A percentile compares a stretch with the other conserved stretches of the same genome.
Conservation (phyloP, 2,888 invertebrate species). For the Poecilus cupreus region DNA sequence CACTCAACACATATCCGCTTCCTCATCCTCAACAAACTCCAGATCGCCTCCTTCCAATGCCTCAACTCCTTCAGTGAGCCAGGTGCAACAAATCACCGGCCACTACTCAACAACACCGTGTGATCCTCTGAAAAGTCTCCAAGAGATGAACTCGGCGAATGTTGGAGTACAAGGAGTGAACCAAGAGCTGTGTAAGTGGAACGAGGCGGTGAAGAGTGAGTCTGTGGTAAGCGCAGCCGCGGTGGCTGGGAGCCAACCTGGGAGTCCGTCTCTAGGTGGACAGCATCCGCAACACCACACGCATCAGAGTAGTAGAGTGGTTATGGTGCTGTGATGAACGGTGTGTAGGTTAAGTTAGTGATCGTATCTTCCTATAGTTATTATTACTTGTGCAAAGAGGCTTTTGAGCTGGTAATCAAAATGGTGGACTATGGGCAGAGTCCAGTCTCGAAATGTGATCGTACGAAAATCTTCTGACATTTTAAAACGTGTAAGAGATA, state of each 20-base stretch:
- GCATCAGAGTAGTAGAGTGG: conserved; percentile 72
- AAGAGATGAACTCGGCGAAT: conserved; percentile 68
- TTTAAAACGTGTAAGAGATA: too few species aligned
- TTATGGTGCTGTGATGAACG: conserved; percentile 73
- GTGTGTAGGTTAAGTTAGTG: conserved; percentile 21
- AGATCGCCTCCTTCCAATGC: conserved; percentile 65
- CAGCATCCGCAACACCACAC: conserved; percentile 68
- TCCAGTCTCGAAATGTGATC: not conserved
- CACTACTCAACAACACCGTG: conserved; percentile 63
- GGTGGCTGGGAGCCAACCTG: conserved; percentile 62
- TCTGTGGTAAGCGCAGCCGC: conserved; percentile 66
- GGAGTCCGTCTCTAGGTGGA: conserved; percentile 69
- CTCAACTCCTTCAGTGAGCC: conserved; percentile 66
- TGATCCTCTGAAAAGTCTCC: conserved; percentile 68
- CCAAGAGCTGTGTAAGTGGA: conserved; percentile 70
- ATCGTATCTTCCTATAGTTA: conserved; percentile 51
- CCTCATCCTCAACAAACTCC: conserved; percentile 51
- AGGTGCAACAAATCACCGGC: not conserved
- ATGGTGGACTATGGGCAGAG: not conserved
- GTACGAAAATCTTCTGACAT: not conserved
- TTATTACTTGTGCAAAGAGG: not conserved
- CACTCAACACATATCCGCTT: conserved; percentile 43
- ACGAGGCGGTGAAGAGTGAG: conserved; percentile 68
- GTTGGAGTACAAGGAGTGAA: conserved; percentile 5
- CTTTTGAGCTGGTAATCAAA: conserved; percentile 8